phyloP scores from a whole-genome alignment of 2,797 vertebrate species.

The Brachyalestes nurse region DNA sequence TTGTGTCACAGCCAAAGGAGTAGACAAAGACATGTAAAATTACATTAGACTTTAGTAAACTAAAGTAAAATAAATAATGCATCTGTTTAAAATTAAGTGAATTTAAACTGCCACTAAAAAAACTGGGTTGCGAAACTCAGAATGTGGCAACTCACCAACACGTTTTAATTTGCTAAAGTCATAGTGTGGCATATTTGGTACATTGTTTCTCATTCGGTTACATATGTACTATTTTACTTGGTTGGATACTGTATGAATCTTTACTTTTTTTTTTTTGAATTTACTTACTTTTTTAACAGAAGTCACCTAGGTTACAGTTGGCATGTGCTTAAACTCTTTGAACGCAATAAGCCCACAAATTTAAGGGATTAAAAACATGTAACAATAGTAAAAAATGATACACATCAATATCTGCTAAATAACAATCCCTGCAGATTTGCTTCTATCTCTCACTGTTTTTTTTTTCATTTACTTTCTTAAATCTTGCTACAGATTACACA shows the following conservation, averaged over 20 bases:
- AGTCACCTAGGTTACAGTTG: neutral
- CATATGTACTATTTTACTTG: too few relatives aligned
- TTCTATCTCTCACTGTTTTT: neutral
- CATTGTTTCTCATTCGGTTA: too few relatives aligned
- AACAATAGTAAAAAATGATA: neutral
- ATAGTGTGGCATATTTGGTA: too few relatives aligned
- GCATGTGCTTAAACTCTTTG: neutral
- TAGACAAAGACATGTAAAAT: neutral
- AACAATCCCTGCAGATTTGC: neutral
- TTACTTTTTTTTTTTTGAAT: too few relatives aligned
- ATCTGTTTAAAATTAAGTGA: neutral
- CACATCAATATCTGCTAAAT: neutral
- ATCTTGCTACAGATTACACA: neutral
- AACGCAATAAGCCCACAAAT: neutral
- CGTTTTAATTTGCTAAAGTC: neutral
- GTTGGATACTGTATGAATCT: too few relatives aligned
- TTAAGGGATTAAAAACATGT: neutral
- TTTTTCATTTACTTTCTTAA: neutral
- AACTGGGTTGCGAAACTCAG: neutral
- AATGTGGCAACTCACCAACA: neutral
- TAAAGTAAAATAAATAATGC: neutral
- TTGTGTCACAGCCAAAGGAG: neutral
- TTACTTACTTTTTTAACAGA: too few relatives aligned
- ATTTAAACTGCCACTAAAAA: neutral
- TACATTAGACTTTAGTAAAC: neutral